Evolutionary conservation across 2,113 vertebrate species (phyloP).

Genomic region (Fukomys damarensis): DNA sequence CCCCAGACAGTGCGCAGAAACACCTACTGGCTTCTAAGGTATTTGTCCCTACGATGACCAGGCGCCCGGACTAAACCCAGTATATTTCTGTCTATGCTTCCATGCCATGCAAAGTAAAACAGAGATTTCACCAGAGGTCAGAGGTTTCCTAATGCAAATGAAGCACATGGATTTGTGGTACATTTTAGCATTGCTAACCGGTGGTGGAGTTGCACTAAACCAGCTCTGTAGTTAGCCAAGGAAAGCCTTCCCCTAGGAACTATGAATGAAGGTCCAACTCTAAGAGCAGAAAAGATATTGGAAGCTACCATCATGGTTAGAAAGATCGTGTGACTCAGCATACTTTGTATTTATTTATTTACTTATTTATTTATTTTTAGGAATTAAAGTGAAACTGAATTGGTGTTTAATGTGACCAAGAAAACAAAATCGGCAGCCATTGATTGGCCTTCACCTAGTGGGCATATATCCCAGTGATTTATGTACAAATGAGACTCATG

Average conservation of each 20-base stretch:
- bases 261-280: neutral
- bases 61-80: neutral
- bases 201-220: neutral
- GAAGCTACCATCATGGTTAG: neutral
- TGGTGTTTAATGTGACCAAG: neutral
- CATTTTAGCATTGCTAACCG: neutral
- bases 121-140: neutral
- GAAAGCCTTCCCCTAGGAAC: neutral
- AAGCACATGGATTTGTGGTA: neutral
- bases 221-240: neutral
- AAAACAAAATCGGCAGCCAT: neutral
- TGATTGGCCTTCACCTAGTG: neutral
- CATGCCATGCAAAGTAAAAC: neutral
- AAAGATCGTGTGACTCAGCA: neutral
- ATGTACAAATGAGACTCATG: neutral
- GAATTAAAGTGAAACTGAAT: neutral
- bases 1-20: neutral
- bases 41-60: neutral
- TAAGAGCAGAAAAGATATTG: neutral
- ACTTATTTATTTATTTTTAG: too few relatives aligned
- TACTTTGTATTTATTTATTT: neutral
- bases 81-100: neutral
- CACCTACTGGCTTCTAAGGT: neutral
- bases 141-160: neutral
- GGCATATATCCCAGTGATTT: neutral